These are phyloP conservation scores for Xenopus laevis DNA, from an alignment of 2,113 vertebrate species.

Conservation along the genomic window DNA sequence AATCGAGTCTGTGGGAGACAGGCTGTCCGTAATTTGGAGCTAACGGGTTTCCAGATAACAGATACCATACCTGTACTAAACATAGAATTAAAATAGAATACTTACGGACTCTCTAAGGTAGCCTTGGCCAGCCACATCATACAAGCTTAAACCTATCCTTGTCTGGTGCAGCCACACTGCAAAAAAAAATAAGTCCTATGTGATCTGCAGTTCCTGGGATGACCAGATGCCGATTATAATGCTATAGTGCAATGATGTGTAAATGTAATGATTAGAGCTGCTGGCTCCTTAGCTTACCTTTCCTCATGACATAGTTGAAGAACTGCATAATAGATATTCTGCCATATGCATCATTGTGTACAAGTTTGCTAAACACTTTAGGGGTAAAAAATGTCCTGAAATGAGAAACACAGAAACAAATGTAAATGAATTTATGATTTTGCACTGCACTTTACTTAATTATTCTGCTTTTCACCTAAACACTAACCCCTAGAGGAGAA, in stretches of 20 bases:
- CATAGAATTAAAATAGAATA: too few species aligned
- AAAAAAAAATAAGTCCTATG: slow-evolving; percentile 33
- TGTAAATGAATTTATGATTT: not conserved
- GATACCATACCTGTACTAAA: too few species aligned
- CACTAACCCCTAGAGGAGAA: too few species aligned
- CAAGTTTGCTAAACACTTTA: slow-evolving; percentile 90
- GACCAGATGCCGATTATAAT: not conserved
- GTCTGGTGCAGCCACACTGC: slow-evolving; percentile 95
- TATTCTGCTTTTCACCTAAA: too few species aligned
- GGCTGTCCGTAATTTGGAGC: too few species aligned
- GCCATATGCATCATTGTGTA: slow-evolving; percentile 89
- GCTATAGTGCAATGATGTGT: too few species aligned
- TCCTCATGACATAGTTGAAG: slow-evolving; percentile 98
- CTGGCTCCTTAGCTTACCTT: slow-evolving; percentile 69
- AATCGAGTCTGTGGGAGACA: too few species aligned
- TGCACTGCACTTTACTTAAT: too few species aligned
- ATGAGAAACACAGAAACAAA: not conserved
- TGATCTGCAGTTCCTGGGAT: not conserved
- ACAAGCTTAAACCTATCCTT: slow-evolving; percentile 94
- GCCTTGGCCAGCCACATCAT: slow-evolving; percentile 95
- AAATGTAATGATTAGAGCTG: not conserved
- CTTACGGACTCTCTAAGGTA: slow-evolving; percentile 95
- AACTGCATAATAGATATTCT: slow-evolving; percentile 98
- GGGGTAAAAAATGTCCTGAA: slow-evolving; percentile 90
- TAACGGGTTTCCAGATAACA: too few species aligned